A percentile compares a stretch with the other conserved stretches of the same genome.
Evolutionary conservation across 2,888 invertebrate genomes (phyloP).

Genomic region (Uloborus plumipes): DNA sequence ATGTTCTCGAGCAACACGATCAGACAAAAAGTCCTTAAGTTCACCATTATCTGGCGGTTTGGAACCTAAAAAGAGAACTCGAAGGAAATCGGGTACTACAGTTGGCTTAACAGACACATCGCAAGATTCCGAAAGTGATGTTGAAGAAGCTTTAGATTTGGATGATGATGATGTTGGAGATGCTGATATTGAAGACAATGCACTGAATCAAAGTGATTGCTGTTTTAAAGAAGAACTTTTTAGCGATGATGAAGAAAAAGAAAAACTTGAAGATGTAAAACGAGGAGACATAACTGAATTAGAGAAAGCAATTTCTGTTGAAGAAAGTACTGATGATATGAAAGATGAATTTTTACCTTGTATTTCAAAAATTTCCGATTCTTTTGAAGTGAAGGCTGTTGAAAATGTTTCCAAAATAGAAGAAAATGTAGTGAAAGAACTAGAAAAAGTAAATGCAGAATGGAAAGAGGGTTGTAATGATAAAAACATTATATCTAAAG

Average conservation of each 20-base stretch:
- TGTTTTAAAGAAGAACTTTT: conserved; percentile 54
- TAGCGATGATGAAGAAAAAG: conserved; percentile 59
- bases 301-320: conserved; percentile 41
- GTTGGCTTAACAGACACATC: conserved; percentile 40
- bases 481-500: too few relatives aligned
- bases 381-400: background rate
- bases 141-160: conserved; percentile 29
- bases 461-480: background rate
- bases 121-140: conserved; percentile 60
- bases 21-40: conserved; percentile 65
- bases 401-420: conserved; percentile 1
- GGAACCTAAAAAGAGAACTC: conserved; percentile 47
- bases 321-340: conserved; percentile 22
- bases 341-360: background rate
- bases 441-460: background rate
- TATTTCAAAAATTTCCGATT: background rate
- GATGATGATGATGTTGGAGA: conserved; percentile 39
- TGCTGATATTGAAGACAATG: conserved; percentile 27
- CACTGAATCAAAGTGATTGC: conserved; percentile 11
- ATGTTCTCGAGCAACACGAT: conserved; percentile 63
- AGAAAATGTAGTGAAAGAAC: background rate
- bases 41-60: conserved; percentile 61
- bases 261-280: conserved; percentile 48
- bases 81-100: conserved; percentile 53
- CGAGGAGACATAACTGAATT: conserved; percentile 35